These are phyloP conservation scores for Phenganax stokvisi DNA, from an alignment of 92 coral and sea anemone genomes.

Conservation along the genomic window DNA sequence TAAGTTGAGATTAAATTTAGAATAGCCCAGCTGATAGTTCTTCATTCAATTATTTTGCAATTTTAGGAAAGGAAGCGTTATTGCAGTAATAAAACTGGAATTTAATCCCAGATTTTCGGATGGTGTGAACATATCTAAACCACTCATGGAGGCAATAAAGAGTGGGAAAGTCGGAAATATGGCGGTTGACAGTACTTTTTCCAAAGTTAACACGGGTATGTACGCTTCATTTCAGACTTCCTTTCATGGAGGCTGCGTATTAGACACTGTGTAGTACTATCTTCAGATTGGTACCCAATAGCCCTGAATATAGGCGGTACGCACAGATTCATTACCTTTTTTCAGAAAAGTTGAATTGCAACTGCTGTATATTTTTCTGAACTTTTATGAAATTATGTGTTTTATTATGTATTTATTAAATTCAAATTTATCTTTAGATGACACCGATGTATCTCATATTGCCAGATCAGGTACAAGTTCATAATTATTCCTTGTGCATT, in stretches of 20 bases:
- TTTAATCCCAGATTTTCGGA: constrained; percentile 66
- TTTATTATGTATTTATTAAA: neutral
- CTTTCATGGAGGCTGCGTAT: no score
- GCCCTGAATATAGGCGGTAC: neutral
- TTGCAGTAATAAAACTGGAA: constrained; percentile 59
- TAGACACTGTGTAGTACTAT: no score
- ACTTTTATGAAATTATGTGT: neutral
- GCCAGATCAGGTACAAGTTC: neutral
- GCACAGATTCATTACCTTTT: neutral
- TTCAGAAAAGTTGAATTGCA: no score
- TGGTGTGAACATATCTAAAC: constrained; percentile 50
- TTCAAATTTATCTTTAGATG: neutral
- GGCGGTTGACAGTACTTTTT: constrained; percentile 59
- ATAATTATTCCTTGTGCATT: neutral
- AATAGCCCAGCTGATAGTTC: neutral
- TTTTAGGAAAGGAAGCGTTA: constrained; percentile 74
- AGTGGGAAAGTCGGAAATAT: constrained; percentile 71
- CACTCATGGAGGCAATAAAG: constrained; percentile 55
- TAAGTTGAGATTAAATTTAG: neutral
- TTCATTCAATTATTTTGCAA: neutral
- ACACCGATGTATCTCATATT: neutral
- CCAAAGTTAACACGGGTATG: constrained; percentile 37
- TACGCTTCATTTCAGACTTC: neutral
- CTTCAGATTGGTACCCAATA: neutral
- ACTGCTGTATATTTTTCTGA: no score